A percentile compares a stretch with the other conserved stretches of the same genome.
Conservation (phyloP, 2,797 vertebrate species). For the Alosa sapidissima region DNA sequence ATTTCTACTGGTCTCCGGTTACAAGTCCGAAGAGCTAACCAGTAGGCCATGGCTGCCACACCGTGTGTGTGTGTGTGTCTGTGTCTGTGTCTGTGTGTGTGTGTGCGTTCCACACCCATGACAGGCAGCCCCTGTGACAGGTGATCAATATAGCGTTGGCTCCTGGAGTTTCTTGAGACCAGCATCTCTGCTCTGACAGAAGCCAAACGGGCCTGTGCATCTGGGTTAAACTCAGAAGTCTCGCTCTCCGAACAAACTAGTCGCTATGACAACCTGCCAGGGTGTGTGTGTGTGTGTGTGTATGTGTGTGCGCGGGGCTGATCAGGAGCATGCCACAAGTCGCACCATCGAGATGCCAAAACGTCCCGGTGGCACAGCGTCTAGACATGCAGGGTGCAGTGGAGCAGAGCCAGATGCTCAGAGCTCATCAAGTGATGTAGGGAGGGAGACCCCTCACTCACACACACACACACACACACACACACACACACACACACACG, state of each 20-base stretch:
- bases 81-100: neutral
- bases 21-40: too few relatives aligned
- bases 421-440: neutral
- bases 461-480: neutral
- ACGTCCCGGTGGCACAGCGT: neutral
- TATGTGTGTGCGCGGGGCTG: neutral
- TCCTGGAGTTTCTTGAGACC: constrained; percentile 47
- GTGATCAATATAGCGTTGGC: constrained; percentile 54
- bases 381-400: neutral
- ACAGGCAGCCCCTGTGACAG: constrained; percentile 1
- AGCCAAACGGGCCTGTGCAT: constrained; percentile 41
- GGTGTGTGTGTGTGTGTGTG: neutral
- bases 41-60: too few relatives aligned
- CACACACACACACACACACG: neutral
- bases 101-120: neutral
- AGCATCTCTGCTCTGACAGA: constrained; percentile 58
- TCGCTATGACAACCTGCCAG: neutral
- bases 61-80: neutral
- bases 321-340: neutral
- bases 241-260: neutral
- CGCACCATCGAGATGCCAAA: neutral
- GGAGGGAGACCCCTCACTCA: neutral
- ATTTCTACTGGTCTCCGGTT: too few relatives aligned
- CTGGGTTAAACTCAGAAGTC: neutral
- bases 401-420: neutral